Evolutionary conservation across 2,797 vertebrate species (phyloP), one percentile per base, ranked within the genome.

Genomic region (Acanthurus tractus): DNA sequence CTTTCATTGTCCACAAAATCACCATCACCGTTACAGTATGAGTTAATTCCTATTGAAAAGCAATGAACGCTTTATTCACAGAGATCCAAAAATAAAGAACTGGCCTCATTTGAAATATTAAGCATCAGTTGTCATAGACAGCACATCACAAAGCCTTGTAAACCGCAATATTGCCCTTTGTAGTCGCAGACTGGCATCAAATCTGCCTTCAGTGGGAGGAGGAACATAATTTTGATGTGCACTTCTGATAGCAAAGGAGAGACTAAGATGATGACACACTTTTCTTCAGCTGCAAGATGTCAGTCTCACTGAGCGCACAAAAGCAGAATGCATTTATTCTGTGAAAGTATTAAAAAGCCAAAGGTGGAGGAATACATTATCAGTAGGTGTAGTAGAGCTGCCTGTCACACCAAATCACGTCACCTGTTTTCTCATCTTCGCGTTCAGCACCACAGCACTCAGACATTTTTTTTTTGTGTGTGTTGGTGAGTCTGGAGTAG

Each of bases 361-460:
- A 79, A 66, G 57, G 53, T 74, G 71, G 44, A 69, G 55, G 78
- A 85, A 81, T 78, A 83, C 81, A 76, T 88, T 85, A 83, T 79
- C 53, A 48, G 53, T 53, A 86, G 64, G 68, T 82, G 65, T 68
- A 55, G 74, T 22, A n/a, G 71, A 87, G 48, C 74, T 66, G 54
- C 58, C 74, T n/a, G 56, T 82, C 88, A 79, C 48, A 66, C 46
- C 40, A 12, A 66, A 76, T 87, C 70, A 72, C 23, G 50, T 87
- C 79, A 70, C 65, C 67, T 75, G 62, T 53, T 79, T 67, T 78
- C 8, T 53, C 55, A 6, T 70, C 63, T 74, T 65, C 22, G 15
- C 45, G 54, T 82, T 74, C 66, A 48, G 70, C 13, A 44, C 20
- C 68, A 10, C 25, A 62, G 64, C 76, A 65, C 67, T 80, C 38